Evolutionary conservation across 1,140 invertebrate species (phyloP), one percentile per base, ranked within the genome.

Genomic region (Sweltsa coloradensis): DNA sequence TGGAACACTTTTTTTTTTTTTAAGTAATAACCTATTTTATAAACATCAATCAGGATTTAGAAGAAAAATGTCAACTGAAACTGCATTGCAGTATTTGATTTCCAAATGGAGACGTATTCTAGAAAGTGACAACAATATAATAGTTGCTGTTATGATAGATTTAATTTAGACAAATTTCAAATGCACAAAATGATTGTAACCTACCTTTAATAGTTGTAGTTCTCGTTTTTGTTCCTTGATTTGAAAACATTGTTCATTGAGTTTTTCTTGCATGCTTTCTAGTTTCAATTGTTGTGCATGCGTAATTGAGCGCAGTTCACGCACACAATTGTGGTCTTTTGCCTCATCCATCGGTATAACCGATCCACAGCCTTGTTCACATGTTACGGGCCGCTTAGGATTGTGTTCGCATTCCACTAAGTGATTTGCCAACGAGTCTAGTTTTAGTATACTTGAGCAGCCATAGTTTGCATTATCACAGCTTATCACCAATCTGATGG

Each of bases 321-420:
- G 72, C 5, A 95, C 83, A 64, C 93, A 97, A 60, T 96, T 95
- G 60, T 97, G 93, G 55, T 91, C 85, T 63, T 88, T 87, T 1
- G 95, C 62, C 65, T 96, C 90, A 69, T 96, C 91, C 69, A 94
- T 96, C 21, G 92, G 91, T 57, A 96, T 88, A 42, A 94, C 81
- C 19, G 94, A 71, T 31, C 89, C 90, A 64, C 93, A 97, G 4
- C 92, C 92, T 59, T 85, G 80, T 55, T 94, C 89, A 66, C 93
- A 97, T 21, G 82, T 79, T 51, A 93, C 82, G 14, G 90, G 91
- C 61, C 89, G 76, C 64, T 95, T 95, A 3, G 93, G 93, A 68
- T 96, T 97, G 58, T 81, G 85, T 64, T 90, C 85, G 71, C 93
- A 96, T 66, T 95, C 90, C 59, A 85, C 81, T 51, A 94, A 65